These are phyloP conservation scores for Barnardius zonarius DNA, from an alignment of 2,113 vertebrate genomes.

Conservation along the genomic window DNA sequence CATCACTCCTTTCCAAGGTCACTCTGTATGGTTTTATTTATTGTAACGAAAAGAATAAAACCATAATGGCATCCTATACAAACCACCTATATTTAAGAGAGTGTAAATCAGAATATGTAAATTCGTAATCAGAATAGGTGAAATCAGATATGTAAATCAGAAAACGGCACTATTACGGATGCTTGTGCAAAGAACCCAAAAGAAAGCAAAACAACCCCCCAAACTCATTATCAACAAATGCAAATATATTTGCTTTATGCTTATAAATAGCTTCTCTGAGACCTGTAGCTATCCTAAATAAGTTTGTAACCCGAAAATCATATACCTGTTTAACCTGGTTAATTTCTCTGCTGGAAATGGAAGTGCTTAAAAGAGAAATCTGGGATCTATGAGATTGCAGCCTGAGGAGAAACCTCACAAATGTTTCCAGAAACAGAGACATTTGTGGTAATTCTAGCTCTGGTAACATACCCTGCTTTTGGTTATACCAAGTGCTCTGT, in stretches of 20 bases:
- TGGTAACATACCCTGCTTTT: background rate
- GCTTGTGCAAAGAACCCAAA: background rate
- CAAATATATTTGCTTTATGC: background rate
- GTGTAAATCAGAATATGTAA: background rate
- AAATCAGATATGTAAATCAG: background rate
- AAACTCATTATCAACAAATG: background rate
- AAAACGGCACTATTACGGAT: background rate
- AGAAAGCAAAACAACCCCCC: background rate
- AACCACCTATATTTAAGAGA: background rate
- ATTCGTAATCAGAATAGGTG: background rate
- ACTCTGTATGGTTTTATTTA: background rate
- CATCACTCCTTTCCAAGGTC: background rate
- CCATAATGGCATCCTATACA: background rate
- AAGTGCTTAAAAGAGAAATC: background rate
- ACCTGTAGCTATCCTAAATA: background rate
- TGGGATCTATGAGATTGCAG: background rate
- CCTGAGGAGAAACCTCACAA: background rate
- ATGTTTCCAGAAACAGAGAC: background rate
- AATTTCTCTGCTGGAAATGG: background rate
- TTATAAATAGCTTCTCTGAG: background rate
- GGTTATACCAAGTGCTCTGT: background rate
- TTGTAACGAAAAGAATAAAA: background rate
- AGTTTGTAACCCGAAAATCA: background rate
- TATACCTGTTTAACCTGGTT: background rate
- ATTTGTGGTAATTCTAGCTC: background rate